Base-by-base conservation (phyloP, 2,797 vertebrate species). In the Sebastes kiyomatsui region DNA sequence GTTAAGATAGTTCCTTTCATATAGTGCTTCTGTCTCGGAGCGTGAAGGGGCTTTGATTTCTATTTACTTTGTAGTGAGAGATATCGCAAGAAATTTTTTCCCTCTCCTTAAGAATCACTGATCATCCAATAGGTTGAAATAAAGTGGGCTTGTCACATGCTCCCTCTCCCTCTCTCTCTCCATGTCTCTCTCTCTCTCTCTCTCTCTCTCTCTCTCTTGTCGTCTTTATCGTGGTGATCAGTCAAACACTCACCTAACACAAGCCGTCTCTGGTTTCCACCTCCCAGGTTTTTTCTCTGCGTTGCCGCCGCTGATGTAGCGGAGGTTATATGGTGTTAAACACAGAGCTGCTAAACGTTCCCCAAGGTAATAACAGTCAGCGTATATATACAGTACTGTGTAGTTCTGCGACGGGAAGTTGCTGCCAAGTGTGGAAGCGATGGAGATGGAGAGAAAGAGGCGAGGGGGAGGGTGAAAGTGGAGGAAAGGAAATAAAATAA, bases 251-350 rank as follows among this genome's bases (percentile, higher is more conserved):
- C 82, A 87, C 92, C 77, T 91, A 89, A 92, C 92, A 86, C 79
- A 59, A 83, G 84, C 85, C 87, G 68, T 92, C 91, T 94, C 89
- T 78, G 70, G 85, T 95, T 93, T 93, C 92, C 88, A 85, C 91
- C 92, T 94, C 86, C 87, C 64, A 86, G 92, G 83, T 93, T 92
- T 89, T 83, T 84, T 89, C 87, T 86, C 81, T 86, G 81, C 72
- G 79, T 88, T 90, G 91, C 89, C 65, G 89, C 87, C 79, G 89
- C 92, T 90, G 92, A 90, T 92, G 90, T 91, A 93, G 92, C 85
- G 79, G 87, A 93, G 94, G 94, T 93, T 94, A 92, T 94, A 91
- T 88, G 92, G 93, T 95, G 95, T 96, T 95, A 95, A 96, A 95
- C 94, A 94, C 82, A 80, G 90, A 93, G 93, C 92, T 92, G 93